Conservation (phyloP, 2,113 vertebrate species). For the Indri indri region DNA sequence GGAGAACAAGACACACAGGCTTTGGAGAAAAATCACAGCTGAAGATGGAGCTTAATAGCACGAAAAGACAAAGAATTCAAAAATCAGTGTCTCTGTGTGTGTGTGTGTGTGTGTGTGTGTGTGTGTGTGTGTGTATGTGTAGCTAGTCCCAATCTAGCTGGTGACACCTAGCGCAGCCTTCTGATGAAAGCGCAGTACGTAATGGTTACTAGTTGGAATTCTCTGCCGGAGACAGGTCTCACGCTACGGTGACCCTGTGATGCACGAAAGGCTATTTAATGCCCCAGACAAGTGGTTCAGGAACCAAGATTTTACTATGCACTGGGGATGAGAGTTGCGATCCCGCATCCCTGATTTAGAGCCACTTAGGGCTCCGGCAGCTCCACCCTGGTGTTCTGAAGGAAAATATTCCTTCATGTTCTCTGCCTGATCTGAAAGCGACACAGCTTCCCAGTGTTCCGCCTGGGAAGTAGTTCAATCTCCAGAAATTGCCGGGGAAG, state of each 20-base stretch:
- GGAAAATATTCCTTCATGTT: conserved; percentile 34
- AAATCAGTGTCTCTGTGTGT: neutral
- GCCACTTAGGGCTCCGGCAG: conserved; percentile 25
- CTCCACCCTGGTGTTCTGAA: conserved; percentile 38
- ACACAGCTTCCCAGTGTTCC: conserved; percentile 12
- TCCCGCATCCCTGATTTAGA: conserved; percentile 46
- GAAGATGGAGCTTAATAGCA: conserved; percentile 16
- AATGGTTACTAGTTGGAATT: conserved; percentile 56
- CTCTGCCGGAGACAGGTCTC: conserved; percentile 62
- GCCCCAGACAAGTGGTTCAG: conserved; percentile 30
- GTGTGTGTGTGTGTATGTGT: fast-evolving
- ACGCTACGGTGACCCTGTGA: conserved; percentile 31
- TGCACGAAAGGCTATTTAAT: conserved; percentile 51
- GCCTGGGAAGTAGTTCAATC: conserved; percentile 26
- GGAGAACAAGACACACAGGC: neutral
- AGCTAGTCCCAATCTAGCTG: neutral
- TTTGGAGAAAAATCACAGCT: neutral
- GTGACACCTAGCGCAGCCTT: conserved; percentile 1
- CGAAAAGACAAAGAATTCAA: neutral
- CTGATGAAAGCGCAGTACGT: neutral
- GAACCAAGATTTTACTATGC: conserved; percentile 50
- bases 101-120: neutral
- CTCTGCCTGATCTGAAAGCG: conserved; percentile 41
- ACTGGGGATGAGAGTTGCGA: conserved; percentile 30
- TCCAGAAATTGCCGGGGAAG: conserved; percentile 36